Evolutionary conservation across 30 jellyfish, hydroid and myxozoan genomes (phyloP).

Genomic region (Hydractinia symbiolongicarpus): DNA sequence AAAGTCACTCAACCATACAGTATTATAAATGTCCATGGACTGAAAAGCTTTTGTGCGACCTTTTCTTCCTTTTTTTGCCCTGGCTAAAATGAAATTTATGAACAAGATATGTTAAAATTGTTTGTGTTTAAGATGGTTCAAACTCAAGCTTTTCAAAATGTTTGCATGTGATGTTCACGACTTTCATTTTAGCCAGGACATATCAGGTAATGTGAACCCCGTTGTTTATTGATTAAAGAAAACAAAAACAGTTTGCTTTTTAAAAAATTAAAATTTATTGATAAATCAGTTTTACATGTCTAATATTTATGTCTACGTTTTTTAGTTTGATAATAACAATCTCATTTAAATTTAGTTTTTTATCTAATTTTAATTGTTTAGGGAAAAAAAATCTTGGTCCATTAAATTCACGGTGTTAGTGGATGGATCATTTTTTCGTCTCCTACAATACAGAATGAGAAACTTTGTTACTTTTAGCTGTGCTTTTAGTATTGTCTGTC

Average conservation of each 20-base stretch:
- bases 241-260: too few relatives aligned
- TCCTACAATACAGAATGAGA: slow-evolving; percentile 11
- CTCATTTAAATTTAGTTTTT: too few relatives aligned
- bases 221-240: too few relatives aligned
- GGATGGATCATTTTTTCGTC: slow-evolving; percentile 30
- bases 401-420: slow-evolving; percentile 24
- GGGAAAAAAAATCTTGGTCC: too few relatives aligned
- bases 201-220: background rate
- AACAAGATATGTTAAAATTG: slow-evolving; percentile 12
- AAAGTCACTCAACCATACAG: slow-evolving; percentile 97
- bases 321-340: too few relatives aligned
- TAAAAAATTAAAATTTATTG: too few relatives aligned
- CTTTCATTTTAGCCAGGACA: slow-evolving; percentile 31
- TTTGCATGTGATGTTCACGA: slow-evolving; percentile 16
- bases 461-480: background rate
- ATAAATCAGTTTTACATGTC: too few relatives aligned
- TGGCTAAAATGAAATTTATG: slow-evolving; percentile 32
- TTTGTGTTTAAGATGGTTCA: background rate
- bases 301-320: too few relatives aligned
- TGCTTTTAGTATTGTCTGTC: background rate
- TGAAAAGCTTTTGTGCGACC: slow-evolving; percentile 12
- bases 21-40: slow-evolving; percentile 88
- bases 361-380: too few relatives aligned
- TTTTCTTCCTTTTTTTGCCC: slow-evolving; percentile 25
- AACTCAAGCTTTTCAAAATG: slow-evolving; percentile 14